phyloP scores from a whole-genome alignment of 2,113 vertebrate genomes.

The Pluvialis apricaria region DNA sequence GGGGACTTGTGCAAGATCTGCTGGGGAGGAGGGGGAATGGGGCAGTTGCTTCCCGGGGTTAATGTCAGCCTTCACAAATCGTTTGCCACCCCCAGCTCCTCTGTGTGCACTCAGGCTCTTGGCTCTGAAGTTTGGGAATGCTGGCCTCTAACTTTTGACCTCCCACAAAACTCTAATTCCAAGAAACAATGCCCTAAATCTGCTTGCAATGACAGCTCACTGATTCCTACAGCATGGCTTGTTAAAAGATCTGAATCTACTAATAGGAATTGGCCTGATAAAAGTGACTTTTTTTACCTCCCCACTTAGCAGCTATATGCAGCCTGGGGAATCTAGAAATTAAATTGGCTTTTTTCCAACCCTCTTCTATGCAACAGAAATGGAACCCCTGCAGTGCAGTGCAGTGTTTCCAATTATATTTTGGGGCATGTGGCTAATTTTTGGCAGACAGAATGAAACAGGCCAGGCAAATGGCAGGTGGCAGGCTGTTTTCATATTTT shows the following conservation, averaged over 20 bases:
- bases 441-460: constrained; percentile 40
- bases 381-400: constrained; percentile 36
- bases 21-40: fast-evolving
- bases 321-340: constrained; percentile 46
- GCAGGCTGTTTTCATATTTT: constrained; percentile 53
- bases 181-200: constrained; percentile 24
- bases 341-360: constrained; percentile 59
- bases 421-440: constrained; percentile 55
- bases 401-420: constrained; percentile 66
- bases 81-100: neutral
- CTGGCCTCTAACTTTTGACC: neutral
- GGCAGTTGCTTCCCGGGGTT: neutral
- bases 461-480: constrained; percentile 62
- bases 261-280: constrained; percentile 56
- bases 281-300: neutral
- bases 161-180: neutral
- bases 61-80: fast-evolving
- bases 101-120: neutral
- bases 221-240: neutral
- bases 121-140: neutral
- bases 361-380: constrained; percentile 34
- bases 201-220: neutral
- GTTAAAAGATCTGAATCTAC: constrained; percentile 32
- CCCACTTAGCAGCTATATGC: constrained; percentile 8
- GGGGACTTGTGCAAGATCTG: neutral